Evolutionary conservation across 2,888 invertebrate species (phyloP).

Genomic region (Silvanus unidentatus): DNA sequence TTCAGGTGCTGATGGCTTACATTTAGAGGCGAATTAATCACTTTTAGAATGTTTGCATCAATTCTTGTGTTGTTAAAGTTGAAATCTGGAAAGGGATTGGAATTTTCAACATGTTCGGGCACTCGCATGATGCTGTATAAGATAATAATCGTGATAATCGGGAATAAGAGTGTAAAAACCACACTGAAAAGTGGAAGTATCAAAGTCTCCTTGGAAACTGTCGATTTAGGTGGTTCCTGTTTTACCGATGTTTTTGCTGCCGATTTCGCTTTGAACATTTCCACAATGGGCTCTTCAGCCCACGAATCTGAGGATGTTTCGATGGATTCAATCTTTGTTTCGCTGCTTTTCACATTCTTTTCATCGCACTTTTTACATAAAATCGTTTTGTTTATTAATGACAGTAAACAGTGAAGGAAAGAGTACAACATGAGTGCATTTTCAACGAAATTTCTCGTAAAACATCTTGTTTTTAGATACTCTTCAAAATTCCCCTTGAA

Average conservation of each 20-base stretch:
- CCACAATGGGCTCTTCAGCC: constrained; percentile 15
- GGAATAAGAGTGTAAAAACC: constrained; percentile 24
- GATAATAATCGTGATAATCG: constrained; percentile 23
- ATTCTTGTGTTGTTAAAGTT: constrained; percentile 17
- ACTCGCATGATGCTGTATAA: constrained; percentile 24
- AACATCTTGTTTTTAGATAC: constrained; percentile 18
- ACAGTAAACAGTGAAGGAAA: constrained; percentile 35
- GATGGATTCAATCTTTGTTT: constrained; percentile 8
- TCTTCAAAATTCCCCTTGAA: not conserved
- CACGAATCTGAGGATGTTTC: constrained; percentile 6
- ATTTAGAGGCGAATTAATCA: constrained; percentile 31
- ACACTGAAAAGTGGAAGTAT: too few species aligned
- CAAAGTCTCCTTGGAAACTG: too few species aligned
- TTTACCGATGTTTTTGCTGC: constrained; percentile 2
- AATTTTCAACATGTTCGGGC: constrained; percentile 6
- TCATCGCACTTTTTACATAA: constrained; percentile 24
- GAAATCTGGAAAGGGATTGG: constrained; percentile 10
- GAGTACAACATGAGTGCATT: constrained; percentile 36
- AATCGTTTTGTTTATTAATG: constrained; percentile 29
- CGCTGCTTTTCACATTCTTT: constrained; percentile 3
- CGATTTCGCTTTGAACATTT: constrained; percentile 21
- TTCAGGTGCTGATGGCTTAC: constrained; percentile 20
- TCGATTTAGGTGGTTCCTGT: not conserved
- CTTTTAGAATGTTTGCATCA: constrained; percentile 21
- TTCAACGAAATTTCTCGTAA: constrained; percentile 27